Evolutionary conservation across 1,140 invertebrate genomes (phyloP), one percentile per base, ranked within the genome.

Genomic region (Coenobita brevimanus): DNA sequence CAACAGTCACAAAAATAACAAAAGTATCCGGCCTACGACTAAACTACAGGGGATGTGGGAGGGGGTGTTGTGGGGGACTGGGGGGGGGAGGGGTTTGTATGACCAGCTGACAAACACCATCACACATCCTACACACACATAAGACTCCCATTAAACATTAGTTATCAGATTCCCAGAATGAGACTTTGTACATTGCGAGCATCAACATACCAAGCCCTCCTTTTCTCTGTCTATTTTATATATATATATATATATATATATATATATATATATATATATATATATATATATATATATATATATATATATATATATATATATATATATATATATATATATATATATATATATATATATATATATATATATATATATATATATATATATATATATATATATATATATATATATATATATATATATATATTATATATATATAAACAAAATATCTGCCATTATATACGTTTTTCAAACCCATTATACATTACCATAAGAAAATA

Each of bases 121-220:
- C 82, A 85, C 82, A 85, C 82, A 85, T 54, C 54, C 71, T 76
- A 76, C 27, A 85, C 82, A 85, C 82, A 85, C 73, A 85, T 85
- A 71, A 71, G 46, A 85, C 46, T 78, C 82, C 81, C 81, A 83
- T 83, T 83, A 43, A 83, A 83, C 81, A 83, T 83, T 83, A 83
- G 82, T 76, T 54, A 85, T 71, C 73, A 85, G 71, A 85, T 76
- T 85, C 85, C 73, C 73, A 71, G 57, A 60, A 76, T 81, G 85
- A 83, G 76, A 81, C 82, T 89, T 89, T 89, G 88, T 89, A 89
- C 88, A 89, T 81, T 84, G 88, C 88, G 83, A 89, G 88, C 88
- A 89, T 85, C 75, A 89, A 89, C 82, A 85, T 89, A 89, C 83
- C 76, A 89, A 85, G 88, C 88, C 82, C 83, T 83, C 83, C 57